Conservation (phyloP, 2,797 vertebrate species). For the Anableps anableps region DNA sequence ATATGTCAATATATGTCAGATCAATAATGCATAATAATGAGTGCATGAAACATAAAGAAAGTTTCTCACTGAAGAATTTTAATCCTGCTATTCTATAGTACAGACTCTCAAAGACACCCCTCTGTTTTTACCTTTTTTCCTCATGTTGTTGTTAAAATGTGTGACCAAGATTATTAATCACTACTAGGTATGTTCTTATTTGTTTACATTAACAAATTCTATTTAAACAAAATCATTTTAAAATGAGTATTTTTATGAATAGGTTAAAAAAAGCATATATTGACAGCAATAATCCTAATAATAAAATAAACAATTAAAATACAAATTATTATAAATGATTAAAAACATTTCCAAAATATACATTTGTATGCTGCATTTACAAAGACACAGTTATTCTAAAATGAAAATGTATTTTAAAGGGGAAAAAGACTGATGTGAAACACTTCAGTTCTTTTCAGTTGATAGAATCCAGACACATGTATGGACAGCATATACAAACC, state of each 20-base stretch:
- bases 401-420: not conserved
- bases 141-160: no score
- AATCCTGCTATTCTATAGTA: no score
- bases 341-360: not conserved
- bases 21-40: no score
- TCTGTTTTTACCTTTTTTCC: no score
- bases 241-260: not conserved
- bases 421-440: constrained; percentile 23
- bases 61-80: no score
- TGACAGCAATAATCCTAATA: not conserved
- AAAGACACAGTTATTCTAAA: not conserved
- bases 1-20: not conserved
- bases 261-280: not conserved
- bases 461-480: constrained; percentile 46
- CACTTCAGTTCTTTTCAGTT: constrained; percentile 42
- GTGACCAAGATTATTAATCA: no score
- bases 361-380: constrained; percentile 33
- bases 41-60: no score
- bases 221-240: not conserved
- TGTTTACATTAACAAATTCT: not conserved
- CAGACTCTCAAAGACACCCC: no score
- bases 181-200: not conserved
- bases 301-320: not conserved
- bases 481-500: constrained; percentile 48
- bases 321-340: not conserved